A percentile compares a stretch with the other conserved stretches of the same genome.
Evolutionary conservation across 2,113 vertebrate genomes (phyloP).

Genomic region (Phylloscopus trochiloides): DNA sequence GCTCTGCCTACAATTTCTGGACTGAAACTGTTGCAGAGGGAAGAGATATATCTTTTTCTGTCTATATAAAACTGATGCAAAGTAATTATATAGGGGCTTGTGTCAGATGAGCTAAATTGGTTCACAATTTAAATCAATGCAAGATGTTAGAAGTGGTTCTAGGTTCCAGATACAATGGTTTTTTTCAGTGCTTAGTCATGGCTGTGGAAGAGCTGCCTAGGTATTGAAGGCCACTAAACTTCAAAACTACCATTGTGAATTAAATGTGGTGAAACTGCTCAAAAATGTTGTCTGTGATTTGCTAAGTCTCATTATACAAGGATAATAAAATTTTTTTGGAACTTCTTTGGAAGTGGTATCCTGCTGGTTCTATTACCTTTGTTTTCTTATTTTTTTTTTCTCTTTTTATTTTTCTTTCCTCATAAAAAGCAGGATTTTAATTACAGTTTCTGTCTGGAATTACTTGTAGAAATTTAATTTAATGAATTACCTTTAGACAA

Average conservation of each 20-base stretch:
- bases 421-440: not conserved
- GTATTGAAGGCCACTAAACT: not conserved
- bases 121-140: not conserved
- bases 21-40: not conserved
- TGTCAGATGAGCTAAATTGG: not conserved
- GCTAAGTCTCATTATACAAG: not conserved
- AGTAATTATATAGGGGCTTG: not conserved
- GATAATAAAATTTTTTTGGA: not conserved
- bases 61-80: not conserved
- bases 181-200: not conserved
- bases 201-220: not conserved
- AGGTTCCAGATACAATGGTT: not conserved
- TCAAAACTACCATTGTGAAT: not conserved
- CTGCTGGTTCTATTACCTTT: not conserved
- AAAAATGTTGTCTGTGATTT: not conserved
- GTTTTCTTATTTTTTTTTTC: too few relatives aligned
- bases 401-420: not conserved
- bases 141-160: not conserved
- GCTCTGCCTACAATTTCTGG: not conserved
- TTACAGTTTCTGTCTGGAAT: not conserved
- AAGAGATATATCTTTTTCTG: not conserved
- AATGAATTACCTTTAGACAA: not conserved
- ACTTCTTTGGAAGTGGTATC: not conserved
- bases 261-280: not conserved
- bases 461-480: not conserved